These are phyloP conservation scores for Hypomecis punctinalis DNA, from an alignment of 2,888 invertebrate genomes.

Conservation along the genomic window DNA sequence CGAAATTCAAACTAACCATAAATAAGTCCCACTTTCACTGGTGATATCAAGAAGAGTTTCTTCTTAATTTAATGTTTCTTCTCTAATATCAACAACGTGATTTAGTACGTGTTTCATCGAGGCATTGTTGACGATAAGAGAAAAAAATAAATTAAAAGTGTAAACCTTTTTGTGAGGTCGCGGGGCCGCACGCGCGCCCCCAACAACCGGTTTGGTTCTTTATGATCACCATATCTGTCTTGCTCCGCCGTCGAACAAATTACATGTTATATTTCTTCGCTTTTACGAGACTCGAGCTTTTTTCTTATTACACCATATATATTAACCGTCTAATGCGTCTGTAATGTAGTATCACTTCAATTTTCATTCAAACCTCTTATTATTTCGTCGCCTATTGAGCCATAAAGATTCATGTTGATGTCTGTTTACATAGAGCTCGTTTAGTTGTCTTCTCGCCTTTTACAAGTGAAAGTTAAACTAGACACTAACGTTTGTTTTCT, in stretches of 20 bases:
- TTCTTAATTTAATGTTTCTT: conserved; percentile 68
- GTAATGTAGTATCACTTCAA: conserved; percentile 66
- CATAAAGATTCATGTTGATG: conserved; percentile 55
- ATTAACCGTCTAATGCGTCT: conserved; percentile 72
- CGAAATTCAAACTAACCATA: conserved; percentile 42
- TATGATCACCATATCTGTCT: conserved; percentile 83
- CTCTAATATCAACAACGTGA: conserved; percentile 74
- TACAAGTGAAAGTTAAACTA: conserved; percentile 60
- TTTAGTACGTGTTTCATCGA: conserved; percentile 73
- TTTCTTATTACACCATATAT: conserved; percentile 69
- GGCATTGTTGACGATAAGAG: conserved; percentile 78
- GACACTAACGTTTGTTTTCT: conserved; percentile 60
- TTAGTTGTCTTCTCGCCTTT: conserved; percentile 48
- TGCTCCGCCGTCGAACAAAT: conserved; percentile 82
- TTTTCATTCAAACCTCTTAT: conserved; percentile 65
- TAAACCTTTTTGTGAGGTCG: conserved; percentile 84
- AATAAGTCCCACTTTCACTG: conserved; percentile 52
- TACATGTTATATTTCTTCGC: conserved; percentile 83
- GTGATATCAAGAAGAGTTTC: conserved; percentile 52
- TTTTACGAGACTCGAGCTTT: conserved; percentile 78
- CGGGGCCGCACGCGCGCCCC: conserved; percentile 80
- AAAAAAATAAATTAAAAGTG: conserved; percentile 75
- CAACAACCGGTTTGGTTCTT: conserved; percentile 79
- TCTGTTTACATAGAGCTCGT: conserved; percentile 59
- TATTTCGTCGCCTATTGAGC: conserved; percentile 61